phyloP scores from a whole-genome alignment of 2,113 vertebrate species.

The Silurus asotus region DNA sequence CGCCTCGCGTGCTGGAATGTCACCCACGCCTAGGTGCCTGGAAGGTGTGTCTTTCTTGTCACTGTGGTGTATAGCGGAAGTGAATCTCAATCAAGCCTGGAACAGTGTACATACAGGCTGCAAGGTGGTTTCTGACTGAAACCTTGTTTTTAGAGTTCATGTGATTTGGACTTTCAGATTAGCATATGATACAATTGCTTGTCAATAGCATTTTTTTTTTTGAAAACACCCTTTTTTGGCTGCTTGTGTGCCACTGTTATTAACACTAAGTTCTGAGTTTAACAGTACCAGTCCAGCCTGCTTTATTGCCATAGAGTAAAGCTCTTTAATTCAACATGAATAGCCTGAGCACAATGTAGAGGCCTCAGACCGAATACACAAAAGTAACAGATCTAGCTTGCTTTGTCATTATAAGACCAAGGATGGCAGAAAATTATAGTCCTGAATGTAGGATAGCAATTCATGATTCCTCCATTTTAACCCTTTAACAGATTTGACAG shows the following conservation, averaged over 20 bases:
- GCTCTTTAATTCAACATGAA: not conserved
- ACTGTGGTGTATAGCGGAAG: conserved; percentile 10
- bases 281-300: not conserved
- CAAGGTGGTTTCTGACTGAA: not conserved
- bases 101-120: not conserved
- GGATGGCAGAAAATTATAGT: not conserved
- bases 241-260: not conserved
- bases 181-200: not conserved
- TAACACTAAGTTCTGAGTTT: not conserved
- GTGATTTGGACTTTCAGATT: not conserved
- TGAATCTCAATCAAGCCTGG: not conserved
- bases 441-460: not conserved
- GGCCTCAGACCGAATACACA: not conserved
- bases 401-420: not conserved
- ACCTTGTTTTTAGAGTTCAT: not conserved
- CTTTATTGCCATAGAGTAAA: not conserved
- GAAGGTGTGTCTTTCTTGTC: conserved; percentile 44
- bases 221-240: not conserved
- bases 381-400: not conserved
- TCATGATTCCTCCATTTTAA: not conserved
- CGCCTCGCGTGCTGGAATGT: conserved; percentile 39
- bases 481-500: not conserved
- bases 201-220: not conserved
- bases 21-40: conserved; percentile 27
- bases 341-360: not conserved